Conservation (phyloP, 1,140 invertebrate species). For the Anastatus disparis region DNA sequence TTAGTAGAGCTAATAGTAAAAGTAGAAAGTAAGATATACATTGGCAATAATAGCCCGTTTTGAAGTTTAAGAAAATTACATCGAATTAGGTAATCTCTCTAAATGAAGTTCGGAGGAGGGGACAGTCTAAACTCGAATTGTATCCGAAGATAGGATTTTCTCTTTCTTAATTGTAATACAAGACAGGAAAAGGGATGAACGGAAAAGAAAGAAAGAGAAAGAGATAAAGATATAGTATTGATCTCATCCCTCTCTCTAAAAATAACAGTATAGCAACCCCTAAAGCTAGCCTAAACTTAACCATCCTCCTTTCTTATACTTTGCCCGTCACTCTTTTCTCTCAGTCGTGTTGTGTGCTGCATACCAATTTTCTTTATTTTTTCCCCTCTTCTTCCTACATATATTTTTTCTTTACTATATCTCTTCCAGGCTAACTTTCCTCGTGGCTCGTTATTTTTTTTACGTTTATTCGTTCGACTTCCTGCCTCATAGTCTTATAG, state of each 20-base stretch:
- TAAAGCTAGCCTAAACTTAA: conserved; percentile 60
- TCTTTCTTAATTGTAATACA: too few relatives aligned
- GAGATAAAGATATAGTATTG: conserved; percentile 57
- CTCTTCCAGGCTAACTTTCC: too few relatives aligned
- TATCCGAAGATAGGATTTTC: conserved; percentile 1
- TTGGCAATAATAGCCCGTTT: conserved; percentile 1
- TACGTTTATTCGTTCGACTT: conserved; percentile 46
- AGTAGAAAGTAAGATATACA: not conserved
- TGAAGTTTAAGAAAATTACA: conserved; percentile 18
- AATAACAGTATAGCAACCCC: conserved; percentile 55
- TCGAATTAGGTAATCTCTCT: conserved; percentile 25
- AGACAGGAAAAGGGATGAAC: not conserved
- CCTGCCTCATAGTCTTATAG: conserved; percentile 55
- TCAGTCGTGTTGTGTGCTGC: conserved; percentile 65
- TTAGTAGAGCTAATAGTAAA: conserved; percentile 1
- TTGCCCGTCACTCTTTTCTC: conserved; percentile 56
- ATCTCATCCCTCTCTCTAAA: conserved; percentile 61
- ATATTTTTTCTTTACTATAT: too few relatives aligned
- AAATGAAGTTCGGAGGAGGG: conserved; percentile 24
- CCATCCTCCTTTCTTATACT: conserved; percentile 52
- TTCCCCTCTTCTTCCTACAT: conserved; percentile 49
- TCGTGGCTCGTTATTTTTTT: not conserved
- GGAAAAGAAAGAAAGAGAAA: not conserved
- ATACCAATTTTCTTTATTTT: conserved; percentile 68
- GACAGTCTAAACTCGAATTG: conserved; percentile 34